Evolutionary conservation across 2,888 invertebrate genomes (phyloP).

Genomic region (Pasiphila rectangulata): DNA sequence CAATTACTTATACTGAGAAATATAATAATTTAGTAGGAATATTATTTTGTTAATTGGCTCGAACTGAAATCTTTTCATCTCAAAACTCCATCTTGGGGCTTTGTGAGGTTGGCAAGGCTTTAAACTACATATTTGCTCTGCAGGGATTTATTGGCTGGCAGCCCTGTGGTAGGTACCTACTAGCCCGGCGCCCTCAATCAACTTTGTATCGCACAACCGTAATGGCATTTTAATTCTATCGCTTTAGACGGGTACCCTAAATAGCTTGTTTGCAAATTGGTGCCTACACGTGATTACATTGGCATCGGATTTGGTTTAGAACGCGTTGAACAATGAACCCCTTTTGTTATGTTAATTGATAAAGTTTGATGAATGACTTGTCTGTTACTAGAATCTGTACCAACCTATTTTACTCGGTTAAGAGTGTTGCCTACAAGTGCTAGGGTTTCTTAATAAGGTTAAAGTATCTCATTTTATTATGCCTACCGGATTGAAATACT

Average conservation of each 20-base stretch:
- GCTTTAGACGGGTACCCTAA: slow-evolving; percentile 65
- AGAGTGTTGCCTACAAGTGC: too few relatives aligned
- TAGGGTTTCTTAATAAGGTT: neutral
- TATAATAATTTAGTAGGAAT: neutral
- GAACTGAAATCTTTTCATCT: neutral
- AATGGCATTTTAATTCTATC: slow-evolving; percentile 79
- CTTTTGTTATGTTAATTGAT: slow-evolving; percentile 36
- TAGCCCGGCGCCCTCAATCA: slow-evolving; percentile 56
- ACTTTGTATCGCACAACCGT: slow-evolving; percentile 66
- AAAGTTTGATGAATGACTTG: slow-evolving; percentile 28
- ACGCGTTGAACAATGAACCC: slow-evolving; percentile 16
- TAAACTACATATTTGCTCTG: neutral
- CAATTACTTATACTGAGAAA: neutral
- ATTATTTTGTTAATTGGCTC: slow-evolving; percentile 1
- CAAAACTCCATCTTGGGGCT: neutral
- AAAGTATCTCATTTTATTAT: neutral
- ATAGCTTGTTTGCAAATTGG: slow-evolving; percentile 71
- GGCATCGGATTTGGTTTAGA: slow-evolving; percentile 43
- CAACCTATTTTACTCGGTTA: too few relatives aligned
- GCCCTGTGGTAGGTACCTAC: slow-evolving; percentile 16
- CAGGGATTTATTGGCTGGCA: slow-evolving; percentile 14
- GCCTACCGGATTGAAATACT: neutral
- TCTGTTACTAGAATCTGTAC: neutral
- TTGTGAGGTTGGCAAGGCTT: neutral
- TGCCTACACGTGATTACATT: slow-evolving; percentile 46